Conservation (phyloP, 2,797 vertebrate species). For the Oryzias sinensis region DNA sequence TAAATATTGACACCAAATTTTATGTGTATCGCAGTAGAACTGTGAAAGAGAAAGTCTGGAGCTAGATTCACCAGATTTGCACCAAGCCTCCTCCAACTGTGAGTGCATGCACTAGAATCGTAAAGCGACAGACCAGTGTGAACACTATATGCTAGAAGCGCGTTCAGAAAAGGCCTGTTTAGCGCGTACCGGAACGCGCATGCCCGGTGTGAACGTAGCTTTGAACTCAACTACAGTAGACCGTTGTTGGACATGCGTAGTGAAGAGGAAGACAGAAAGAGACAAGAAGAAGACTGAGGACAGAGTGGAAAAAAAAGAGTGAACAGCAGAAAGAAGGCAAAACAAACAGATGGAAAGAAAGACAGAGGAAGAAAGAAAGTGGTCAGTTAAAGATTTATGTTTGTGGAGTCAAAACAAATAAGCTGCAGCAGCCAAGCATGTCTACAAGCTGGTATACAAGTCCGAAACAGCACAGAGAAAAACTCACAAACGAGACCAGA, state of each 20-base stretch:
- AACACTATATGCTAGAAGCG: too few relatives aligned
- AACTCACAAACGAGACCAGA: constrained; percentile 80
- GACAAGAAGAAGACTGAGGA: not conserved
- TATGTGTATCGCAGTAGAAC: too few relatives aligned
- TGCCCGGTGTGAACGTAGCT: too few relatives aligned
- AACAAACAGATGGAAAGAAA: constrained; percentile 7
- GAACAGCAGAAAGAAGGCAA: not conserved
- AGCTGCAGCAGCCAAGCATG: constrained; percentile 89
- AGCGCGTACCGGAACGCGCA: too few relatives aligned
- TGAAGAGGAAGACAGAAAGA: constrained; percentile 27
- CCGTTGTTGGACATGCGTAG: constrained; percentile 65
- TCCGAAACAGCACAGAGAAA: constrained; percentile 85
- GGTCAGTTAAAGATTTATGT: constrained; percentile 83
- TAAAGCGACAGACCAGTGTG: too few relatives aligned
- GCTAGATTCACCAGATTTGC: too few relatives aligned
- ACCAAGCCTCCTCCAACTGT: too few relatives aligned
- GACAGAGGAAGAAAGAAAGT: constrained; percentile 38
- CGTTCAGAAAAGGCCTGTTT: too few relatives aligned
- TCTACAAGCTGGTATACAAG: constrained; percentile 82
- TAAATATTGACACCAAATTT: too few relatives aligned
- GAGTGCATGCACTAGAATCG: too few relatives aligned
- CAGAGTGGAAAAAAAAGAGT: too few relatives aligned
- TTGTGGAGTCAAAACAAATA: constrained; percentile 72
- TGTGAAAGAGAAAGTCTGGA: too few relatives aligned
- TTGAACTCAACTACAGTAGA: constrained; percentile 23